Evolutionary conservation across 2,888 invertebrate genomes (phyloP), one percentile per base, ranked within the genome.

Genomic region (Omphaloscelis lunosa): DNA sequence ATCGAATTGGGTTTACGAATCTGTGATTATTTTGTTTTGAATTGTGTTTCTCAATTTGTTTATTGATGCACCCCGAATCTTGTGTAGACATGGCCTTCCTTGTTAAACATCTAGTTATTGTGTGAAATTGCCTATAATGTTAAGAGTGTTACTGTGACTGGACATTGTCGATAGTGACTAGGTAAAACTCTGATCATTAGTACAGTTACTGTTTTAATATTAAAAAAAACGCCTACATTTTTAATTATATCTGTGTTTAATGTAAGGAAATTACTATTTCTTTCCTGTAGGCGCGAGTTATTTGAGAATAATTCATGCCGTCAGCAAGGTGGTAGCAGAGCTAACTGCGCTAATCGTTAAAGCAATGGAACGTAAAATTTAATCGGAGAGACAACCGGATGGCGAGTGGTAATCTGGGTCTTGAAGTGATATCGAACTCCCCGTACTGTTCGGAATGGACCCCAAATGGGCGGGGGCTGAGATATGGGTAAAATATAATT

Each of bases 11-110:
- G 79, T 84, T 77, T 85, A 78, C 63, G 79, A 84, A 89, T 82
- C 90, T 90, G 90, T 90, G 90, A 90, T 89, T 88, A 77, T 76
- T 82, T 77, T 74, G 41, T 72, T 84, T 81, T 59, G n/a, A 29
- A 53, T 68, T 75, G 63, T 84, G 59, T 70, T 69, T 82, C 63
- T 84, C 82, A 77, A 77, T 70, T 82, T 71, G 75, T 86, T 84
- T 76, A 75, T 65, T 29, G 4, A 65, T 71, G 75, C 75, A 80
- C 71, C 48, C 48, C 4, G 0, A 6, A 34, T 79, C 71, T 79
- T 84, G 72, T 82, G 75, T 79, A 79, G 84, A 85, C 75, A 79
- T 85, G 76, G 85, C 75, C 62, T 75, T 29, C 0, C 0, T 48
- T 15, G 17, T 70, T 61, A 12, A 61, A 27, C n/a, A 9, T 65